Percentiles rank a stretch among this genome's conserved stretches.
Evolutionary conservation across 2,113 vertebrate genomes (phyloP).

Genomic region (Hystrix brachyura): DNA sequence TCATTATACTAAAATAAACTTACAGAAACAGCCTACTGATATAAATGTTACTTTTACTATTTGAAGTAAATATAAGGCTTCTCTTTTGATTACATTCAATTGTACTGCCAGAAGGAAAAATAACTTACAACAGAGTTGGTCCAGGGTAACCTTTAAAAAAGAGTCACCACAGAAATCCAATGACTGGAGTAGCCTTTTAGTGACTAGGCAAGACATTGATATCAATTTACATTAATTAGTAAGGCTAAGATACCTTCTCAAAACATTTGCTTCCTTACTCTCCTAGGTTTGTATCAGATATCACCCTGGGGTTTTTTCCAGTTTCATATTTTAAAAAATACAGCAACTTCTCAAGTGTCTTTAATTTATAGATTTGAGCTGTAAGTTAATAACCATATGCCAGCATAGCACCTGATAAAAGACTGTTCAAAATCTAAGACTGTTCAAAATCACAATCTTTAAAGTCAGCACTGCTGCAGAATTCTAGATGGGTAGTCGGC

Average conservation of each 20-base stretch:
- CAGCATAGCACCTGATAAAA: neutral
- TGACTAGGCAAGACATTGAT: slow-evolving; percentile 64
- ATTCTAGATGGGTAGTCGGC: neutral
- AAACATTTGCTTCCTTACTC: slow-evolving; percentile 69
- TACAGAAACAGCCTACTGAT: neutral
- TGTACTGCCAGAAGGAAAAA: neutral
- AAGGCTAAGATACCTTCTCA: slow-evolving; percentile 50
- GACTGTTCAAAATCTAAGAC: no score
- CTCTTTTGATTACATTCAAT: slow-evolving; percentile 7
- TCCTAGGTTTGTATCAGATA: slow-evolving; percentile 70
- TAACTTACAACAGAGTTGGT: slow-evolving; percentile 43
- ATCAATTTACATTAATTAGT: slow-evolving; percentile 79
- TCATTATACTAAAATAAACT: neutral
- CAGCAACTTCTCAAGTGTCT: slow-evolving; percentile 23
- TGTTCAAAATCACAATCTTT: neutral
- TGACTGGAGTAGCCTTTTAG: slow-evolving; percentile 50
- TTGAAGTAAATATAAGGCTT: slow-evolving; percentile 37
- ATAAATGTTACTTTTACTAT: slow-evolving; percentile 26
- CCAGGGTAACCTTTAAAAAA: slow-evolving; percentile 73
- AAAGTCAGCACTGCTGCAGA: neutral
- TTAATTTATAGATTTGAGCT: neutral
- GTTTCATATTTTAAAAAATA: slow-evolving; percentile 66
- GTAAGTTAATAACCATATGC: neutral
- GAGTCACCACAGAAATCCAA: slow-evolving; percentile 72
- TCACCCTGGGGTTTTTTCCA: slow-evolving; percentile 44